A percentile compares a stretch with the other conserved stretches of the same genome.
These are phyloP conservation scores for Rhorus exstirpatorius DNA, from an alignment of 2,888 invertebrate genomes.

Conservation along the genomic window DNA sequence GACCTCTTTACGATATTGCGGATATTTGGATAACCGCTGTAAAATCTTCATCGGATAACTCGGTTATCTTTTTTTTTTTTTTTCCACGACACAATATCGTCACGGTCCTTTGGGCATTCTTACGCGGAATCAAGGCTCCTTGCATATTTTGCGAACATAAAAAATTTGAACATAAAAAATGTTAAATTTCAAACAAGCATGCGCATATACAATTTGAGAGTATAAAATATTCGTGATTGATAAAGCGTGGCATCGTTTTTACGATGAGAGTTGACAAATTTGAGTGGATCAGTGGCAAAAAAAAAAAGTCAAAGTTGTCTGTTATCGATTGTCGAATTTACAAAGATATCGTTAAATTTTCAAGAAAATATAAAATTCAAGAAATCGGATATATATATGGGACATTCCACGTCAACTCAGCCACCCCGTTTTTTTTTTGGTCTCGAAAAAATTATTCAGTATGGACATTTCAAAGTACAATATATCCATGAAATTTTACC, in stretches of 20 bases:
- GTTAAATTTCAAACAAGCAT: too few relatives aligned
- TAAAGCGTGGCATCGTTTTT: slow-evolving; percentile 13
- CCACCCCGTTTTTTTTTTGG: too few relatives aligned
- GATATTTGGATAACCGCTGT: background rate
- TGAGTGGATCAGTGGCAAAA: too few relatives aligned
- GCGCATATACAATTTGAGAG: too few relatives aligned
- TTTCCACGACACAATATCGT: background rate
- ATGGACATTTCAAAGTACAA: too few relatives aligned
- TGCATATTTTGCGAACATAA: background rate
- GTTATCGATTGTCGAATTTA: background rate
- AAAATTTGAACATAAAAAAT: background rate
- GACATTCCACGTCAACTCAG: too few relatives aligned
- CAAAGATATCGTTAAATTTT: background rate
- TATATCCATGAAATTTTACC: too few relatives aligned
- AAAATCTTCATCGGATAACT: too few relatives aligned
- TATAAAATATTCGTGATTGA: slow-evolving; percentile 17
- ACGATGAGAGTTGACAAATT: background rate
- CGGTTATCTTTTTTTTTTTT: background rate
- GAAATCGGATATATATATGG: too few relatives aligned
- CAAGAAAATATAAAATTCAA: background rate
- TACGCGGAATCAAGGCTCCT: background rate
- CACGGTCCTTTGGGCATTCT: slow-evolving; percentile 2
- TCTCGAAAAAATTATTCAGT: too few relatives aligned
- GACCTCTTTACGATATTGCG: too few relatives aligned
- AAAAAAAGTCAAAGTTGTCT: too few relatives aligned